Percentiles rank a stretch among this genome's conserved stretches.
Conservation (phyloP, 2,113 vertebrate genomes). For the Thomomys bottae region DNA sequence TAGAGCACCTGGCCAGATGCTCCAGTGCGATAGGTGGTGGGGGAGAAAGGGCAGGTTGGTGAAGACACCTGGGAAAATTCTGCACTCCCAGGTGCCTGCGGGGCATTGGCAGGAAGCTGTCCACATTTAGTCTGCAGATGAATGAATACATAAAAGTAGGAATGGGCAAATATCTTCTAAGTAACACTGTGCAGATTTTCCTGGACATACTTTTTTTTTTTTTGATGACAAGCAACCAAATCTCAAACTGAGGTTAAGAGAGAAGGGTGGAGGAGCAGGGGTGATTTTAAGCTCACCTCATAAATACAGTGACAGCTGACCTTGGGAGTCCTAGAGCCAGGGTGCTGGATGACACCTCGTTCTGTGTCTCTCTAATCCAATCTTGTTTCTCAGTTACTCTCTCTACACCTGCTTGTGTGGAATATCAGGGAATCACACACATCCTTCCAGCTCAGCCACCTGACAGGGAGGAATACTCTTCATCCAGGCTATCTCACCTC, state of each 20-base stretch:
- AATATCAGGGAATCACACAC: not conserved
- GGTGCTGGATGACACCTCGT: not conserved
- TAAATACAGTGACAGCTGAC: not conserved
- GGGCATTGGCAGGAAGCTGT: not conserved
- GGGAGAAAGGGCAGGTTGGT: not conserved
- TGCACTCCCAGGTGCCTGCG: not conserved
- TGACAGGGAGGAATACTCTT: no score
- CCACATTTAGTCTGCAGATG: not conserved
- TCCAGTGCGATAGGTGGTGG: not conserved
- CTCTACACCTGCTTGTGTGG: no score
- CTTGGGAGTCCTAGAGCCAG: rapidly evolving
- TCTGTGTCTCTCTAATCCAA: not conserved
- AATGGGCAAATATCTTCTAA: not conserved
- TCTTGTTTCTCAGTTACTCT: not conserved
- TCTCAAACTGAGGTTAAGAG: not conserved
- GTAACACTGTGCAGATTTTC: rapidly evolving
- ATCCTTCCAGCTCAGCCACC: no score
- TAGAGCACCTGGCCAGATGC: not conserved
- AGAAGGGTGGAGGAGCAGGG: not conserved
- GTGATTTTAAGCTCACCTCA: not conserved
- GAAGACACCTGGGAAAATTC: not conserved
- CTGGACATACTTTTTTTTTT: not conserved
- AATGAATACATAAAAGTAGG: not conserved
- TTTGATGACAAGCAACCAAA: not conserved
- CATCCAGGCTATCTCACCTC: rapidly evolving